These are phyloP conservation scores for Chymomyza procnemis DNA, from an alignment of 2,888 invertebrate species.

Conservation along the genomic window DNA sequence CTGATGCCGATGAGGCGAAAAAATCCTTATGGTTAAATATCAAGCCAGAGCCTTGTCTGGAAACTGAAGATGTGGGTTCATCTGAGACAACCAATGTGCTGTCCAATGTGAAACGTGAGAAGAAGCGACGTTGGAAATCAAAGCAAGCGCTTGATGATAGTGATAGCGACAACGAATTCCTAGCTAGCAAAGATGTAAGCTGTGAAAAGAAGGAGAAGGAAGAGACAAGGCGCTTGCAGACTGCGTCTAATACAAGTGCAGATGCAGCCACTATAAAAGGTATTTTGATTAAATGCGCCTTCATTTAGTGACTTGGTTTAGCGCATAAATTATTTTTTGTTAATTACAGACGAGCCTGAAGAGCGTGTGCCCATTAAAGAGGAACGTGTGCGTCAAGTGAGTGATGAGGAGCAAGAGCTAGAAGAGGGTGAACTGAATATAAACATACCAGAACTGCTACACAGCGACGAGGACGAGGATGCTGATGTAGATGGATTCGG, in stretches of 20 bases:
- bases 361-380: neutral
- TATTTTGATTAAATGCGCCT: neutral
- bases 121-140: conserved; percentile 23
- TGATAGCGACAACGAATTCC: neutral
- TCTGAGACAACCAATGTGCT: neutral
- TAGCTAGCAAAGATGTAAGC: neutral
- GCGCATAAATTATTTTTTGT: neutral
- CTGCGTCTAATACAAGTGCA: neutral
- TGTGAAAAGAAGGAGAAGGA: neutral
- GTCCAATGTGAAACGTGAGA: conserved; percentile 24
- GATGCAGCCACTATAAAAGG: neutral
- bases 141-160: conserved; percentile 4
- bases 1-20: conserved; percentile 48
- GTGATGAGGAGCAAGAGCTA: conserved; percentile 10
- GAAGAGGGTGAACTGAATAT: conserved; percentile 23
- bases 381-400: neutral
- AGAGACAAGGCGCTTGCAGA: conserved; percentile 5
- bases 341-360: neutral
- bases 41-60: conserved; percentile 50
- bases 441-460: conserved; percentile 12
- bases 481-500: conserved; percentile 25
- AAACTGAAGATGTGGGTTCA: conserved; percentile 24
- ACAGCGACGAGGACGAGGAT: conserved; percentile 34
- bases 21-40: conserved; percentile 56
- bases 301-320: neutral